Percentiles rank a stretch among this genome's conserved stretches.
Conservation (phyloP, 1,140 invertebrate species). For the Microvelia longipes region DNA sequence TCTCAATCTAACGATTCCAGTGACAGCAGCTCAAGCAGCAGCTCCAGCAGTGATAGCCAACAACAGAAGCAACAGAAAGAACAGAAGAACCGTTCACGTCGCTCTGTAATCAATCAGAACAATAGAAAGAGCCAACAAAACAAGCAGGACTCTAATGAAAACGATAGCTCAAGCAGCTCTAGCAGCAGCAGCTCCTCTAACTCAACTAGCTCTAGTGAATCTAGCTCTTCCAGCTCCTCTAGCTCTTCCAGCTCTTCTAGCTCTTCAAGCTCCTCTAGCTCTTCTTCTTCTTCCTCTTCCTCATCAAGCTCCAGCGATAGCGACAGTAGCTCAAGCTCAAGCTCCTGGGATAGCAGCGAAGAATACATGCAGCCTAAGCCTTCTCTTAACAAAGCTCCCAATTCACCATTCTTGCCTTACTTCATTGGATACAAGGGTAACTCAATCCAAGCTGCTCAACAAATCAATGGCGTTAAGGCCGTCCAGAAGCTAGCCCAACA, state of each 20-base stretch:
- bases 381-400: conserved; percentile 30
- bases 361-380: conserved; percentile 30
- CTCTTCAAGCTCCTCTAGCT: conserved; percentile 12
- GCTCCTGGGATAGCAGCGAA: conserved; percentile 16
- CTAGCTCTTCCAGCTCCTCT: conserved; percentile 2
- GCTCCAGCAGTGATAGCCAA: conserved; percentile 1
- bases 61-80: conserved; percentile 5
- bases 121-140: conserved; percentile 3
- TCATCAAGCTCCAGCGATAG: background rate
- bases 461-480: conserved; percentile 28
- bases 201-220: conserved; percentile 1
- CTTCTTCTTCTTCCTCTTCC: conserved; percentile 5
- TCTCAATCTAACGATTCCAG: conserved; percentile 7
- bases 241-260: conserved; percentile 8
- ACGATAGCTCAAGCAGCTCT: conserved; percentile 9
- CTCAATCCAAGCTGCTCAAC: conserved; percentile 25
- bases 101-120: background rate
- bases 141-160: conserved; percentile 4
- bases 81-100: conserved; percentile 5
- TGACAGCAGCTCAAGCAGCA: conserved; percentile 7
- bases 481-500: conserved; percentile 35
- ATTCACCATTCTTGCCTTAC: conserved; percentile 33
- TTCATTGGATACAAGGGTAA: conserved; percentile 37
- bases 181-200: conserved; percentile 6
- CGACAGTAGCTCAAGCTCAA: conserved; percentile 20